Conservation (phyloP, 2,113 vertebrate genomes). For the Tapirus terrestris region DNA sequence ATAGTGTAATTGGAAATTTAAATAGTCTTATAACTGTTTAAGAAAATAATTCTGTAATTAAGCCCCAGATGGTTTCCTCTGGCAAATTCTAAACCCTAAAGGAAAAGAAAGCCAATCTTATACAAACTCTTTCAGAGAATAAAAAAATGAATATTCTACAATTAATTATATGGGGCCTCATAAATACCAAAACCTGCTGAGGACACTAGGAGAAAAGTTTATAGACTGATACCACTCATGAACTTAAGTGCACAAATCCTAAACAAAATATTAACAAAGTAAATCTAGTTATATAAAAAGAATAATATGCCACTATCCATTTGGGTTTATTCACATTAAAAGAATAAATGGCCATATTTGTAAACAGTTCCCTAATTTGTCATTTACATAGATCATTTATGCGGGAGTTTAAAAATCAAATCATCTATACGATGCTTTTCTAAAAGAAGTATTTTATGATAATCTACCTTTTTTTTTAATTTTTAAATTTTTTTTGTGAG, state of each 20-base stretch:
- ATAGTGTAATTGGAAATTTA: not conserved
- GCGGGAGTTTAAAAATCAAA: not conserved
- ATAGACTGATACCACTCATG: not conserved
- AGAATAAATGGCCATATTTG: not conserved
- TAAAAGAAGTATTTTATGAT: constrained; percentile 10
- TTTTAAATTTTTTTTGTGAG: no score
- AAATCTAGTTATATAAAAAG: constrained; percentile 29
- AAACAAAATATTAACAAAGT: not conserved
- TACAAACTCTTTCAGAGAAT: constrained; percentile 21
- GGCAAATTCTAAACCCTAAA: constrained; percentile 44
- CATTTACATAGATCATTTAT: not conserved
- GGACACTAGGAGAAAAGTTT: not conserved
- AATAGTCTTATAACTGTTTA: not conserved
- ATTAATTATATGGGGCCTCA: not conserved
- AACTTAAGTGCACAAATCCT: constrained; percentile 50
- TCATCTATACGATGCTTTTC: not conserved
- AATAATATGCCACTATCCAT: not conserved
- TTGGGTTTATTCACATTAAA: not conserved
- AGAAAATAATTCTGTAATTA: constrained; percentile 31
- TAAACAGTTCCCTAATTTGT: not conserved
- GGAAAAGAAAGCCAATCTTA: constrained; percentile 8
- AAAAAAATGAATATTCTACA: not conserved
- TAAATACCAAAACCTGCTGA: constrained; percentile 50
- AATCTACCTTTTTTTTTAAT: not conserved
- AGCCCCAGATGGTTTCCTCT: not conserved